Evolutionary conservation across 2,888 invertebrate species (phyloP), one percentile per base, ranked within the genome.

Genomic region (Asteroscopus sphinx): DNA sequence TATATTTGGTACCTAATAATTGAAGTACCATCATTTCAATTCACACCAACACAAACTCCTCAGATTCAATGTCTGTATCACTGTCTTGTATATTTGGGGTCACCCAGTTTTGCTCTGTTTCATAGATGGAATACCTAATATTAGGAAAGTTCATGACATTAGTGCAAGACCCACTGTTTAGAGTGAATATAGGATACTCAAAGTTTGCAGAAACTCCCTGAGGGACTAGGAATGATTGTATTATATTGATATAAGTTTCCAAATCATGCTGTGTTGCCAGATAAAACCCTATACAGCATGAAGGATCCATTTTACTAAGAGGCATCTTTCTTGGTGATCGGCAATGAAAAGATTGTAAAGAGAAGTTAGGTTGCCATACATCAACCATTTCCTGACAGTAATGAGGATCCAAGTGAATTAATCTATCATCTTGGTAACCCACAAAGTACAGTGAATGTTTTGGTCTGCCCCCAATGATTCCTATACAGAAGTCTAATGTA

Each of bases 381-480:
- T 98, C 97, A 28, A 98, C 97, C 91, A 96, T 96, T 88, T 98
- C 98, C 89, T 99, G 99, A 82, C 98, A 98, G 80, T 98, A 98
- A 90, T 99, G 99, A 13, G 99, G 99, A 91, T 99, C 99, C 74
- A 99, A 92, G 83, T 98, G 98, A 77, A 99, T 98, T 58, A 99
- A 91, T 89, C 97, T 97, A 84, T 98, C 98, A 86, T 98, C 98
- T 95, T 98, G 98, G 87, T 97, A 98, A 42, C 99, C 99, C 65
- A 99, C 96, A 93, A 99, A 98, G 89, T 98, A 99, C 30, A 99
- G 92, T 12, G 99, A 98, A 95, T 98, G 98, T 83, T 97, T 97
- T 0, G 99, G 99, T 77, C 97, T 95, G 11, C 99, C 99, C 6
- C 99, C 99, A 81, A 99, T 98, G 46, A 99, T 96, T 16, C 99